Conservation (phyloP, 1,140 invertebrate genomes). For the Psix sp. region DNA sequence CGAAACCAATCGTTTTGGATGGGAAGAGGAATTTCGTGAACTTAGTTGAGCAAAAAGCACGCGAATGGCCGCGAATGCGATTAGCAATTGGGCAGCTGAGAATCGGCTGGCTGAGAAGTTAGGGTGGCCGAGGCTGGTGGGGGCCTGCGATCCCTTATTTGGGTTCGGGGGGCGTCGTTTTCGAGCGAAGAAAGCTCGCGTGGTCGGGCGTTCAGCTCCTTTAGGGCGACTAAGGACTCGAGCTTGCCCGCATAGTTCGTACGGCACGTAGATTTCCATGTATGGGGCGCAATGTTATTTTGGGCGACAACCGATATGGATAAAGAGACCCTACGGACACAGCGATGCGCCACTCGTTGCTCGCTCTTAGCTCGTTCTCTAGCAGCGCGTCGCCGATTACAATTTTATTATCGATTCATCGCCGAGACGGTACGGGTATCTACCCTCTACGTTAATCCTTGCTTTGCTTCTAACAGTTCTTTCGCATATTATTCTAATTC, state of each 20-base stretch:
- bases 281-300: conserved; percentile 74
- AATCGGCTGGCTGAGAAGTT: conserved; percentile 8
- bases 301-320: conserved; percentile 71
- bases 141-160: conserved; percentile 72
- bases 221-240: conserved; percentile 70
- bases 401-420: too few relatives aligned
- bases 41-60: conserved; percentile 42
- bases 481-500: too few relatives aligned
- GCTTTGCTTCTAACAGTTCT: too few relatives aligned
- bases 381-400: conserved; percentile 63
- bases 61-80: conserved; percentile 57
- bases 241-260: conserved; percentile 36
- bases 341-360: conserved; percentile 68
- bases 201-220: conserved; percentile 52
- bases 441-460: too few relatives aligned
- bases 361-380: conserved; percentile 64
- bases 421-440: too few relatives aligned
- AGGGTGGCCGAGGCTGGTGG: conserved; percentile 36
- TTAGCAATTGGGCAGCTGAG: conserved; percentile 17
- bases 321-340: conserved; percentile 70
- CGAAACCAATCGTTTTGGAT: too few relatives aligned
- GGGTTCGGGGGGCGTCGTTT: conserved; percentile 69
- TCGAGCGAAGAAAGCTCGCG: conserved; percentile 41
- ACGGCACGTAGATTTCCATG: conserved; percentile 68
- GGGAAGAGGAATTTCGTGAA: not conserved